Evolutionary conservation across 37 sponge, comb jelly and placozoan species (phyloP), one percentile per base, ranked within the genome.

Genomic region (Sycon ciliatum): DNA sequence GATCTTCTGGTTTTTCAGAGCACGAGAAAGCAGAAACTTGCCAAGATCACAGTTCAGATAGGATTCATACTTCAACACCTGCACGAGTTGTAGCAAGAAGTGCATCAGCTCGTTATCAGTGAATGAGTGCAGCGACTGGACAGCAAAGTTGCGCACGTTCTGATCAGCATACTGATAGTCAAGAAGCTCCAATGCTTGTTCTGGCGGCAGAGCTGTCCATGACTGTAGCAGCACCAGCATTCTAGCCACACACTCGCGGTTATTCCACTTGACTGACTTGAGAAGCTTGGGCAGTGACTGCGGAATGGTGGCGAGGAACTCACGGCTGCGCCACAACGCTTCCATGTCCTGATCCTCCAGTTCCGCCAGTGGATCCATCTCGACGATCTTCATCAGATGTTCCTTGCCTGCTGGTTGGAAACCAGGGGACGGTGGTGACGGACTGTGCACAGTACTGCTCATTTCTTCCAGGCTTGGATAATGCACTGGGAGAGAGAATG

Each of bases 31-130:
- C 18, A 95, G 80, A 73, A 95, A 88, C 52, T 54, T 66, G 0
- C 83, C 90, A 13, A 95, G 83, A 52, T 76, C 68, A 52, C 86
- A 81, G 83, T 95, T 86, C 56, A 95, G 77, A 71, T 95, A 95
- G 0, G 91, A 79, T 76, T 95, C 97, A 70, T 85, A 95, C 73
- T 95, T 95, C 56, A 95, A 77, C 4, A 85, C 97, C n/a, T n/a
- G n/a, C n/a, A n/a, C 92, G 36, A 95, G 81, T 65, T 95, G 97
- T 24, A 95, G 76, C 53, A 95, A 75, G 56, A 88, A 95, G 77
- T 84, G 73, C 13, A 53, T 26, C 36, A 95, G 76, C 63, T 79
- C 68, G 40, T 79, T 70, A 70, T 91, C 85, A 79, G 84, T 87
- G 24, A 61, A 57, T 0, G 33, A 60, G 9, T 22, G 16, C 7